These are phyloP conservation scores for Drosophila auraria DNA, from an alignment of 1,140 invertebrate genomes.

Conservation along the genomic window DNA sequence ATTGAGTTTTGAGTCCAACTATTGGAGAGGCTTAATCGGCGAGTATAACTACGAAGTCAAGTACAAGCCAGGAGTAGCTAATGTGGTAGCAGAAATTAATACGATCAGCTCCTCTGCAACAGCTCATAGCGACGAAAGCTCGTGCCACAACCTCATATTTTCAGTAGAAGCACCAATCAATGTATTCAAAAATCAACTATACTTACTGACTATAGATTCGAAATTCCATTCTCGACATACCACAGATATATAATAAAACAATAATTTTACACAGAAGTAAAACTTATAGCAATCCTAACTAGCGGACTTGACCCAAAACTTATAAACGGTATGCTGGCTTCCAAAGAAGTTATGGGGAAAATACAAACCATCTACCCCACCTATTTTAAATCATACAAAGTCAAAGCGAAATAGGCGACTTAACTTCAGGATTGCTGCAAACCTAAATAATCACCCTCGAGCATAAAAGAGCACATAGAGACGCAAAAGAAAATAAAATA, in stretches of 20 bases:
- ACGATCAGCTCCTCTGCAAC: background rate
- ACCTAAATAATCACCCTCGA: conserved; percentile 1
- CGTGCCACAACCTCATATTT: background rate
- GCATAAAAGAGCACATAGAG: background rate
- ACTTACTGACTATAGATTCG: background rate
- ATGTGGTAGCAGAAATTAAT: background rate
- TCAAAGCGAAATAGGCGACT: background rate
- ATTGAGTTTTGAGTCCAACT: background rate
- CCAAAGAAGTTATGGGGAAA: background rate
- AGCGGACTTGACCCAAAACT: background rate
- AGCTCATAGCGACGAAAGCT: conserved; percentile 7
- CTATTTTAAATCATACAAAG: too few species aligned
- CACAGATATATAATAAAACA: too few species aligned
- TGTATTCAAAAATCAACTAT: background rate
- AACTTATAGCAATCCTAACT: background rate
- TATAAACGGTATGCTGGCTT: background rate
- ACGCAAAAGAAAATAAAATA: background rate
- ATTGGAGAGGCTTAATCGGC: too few species aligned
- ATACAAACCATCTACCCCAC: background rate
- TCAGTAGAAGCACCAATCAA: conserved; percentile 1
- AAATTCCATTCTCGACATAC: background rate
- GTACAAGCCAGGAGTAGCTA: too few species aligned
- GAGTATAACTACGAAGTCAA: too few species aligned
- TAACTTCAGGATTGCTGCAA: background rate
- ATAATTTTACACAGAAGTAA: too few species aligned